A percentile compares a stretch with the other conserved stretches of the same genome.
Conservation (phyloP, 1,140 invertebrate genomes). For the Ceratina calcarata region DNA sequence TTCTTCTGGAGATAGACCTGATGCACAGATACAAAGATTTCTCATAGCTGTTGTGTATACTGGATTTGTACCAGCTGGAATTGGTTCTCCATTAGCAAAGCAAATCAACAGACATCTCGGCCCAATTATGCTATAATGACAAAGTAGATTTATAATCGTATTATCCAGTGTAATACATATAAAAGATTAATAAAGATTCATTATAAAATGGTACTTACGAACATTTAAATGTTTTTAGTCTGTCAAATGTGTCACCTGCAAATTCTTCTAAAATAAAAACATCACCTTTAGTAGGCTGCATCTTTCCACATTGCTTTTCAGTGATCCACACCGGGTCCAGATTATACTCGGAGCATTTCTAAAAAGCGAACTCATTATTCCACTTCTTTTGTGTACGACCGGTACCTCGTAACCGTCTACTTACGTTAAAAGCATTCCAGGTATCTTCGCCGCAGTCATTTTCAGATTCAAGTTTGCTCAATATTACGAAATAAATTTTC, state of each 20-base stretch:
- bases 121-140: slow-evolving; percentile 86
- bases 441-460: slow-evolving; percentile 76
- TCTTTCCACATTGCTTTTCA: slow-evolving; percentile 76
- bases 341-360: slow-evolving; percentile 80
- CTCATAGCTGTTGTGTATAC: slow-evolving; percentile 91
- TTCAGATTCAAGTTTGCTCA: slow-evolving; percentile 65
- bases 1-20: slow-evolving; percentile 83
- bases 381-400: neutral
- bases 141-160: slow-evolving; percentile 45
- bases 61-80: slow-evolving; percentile 88
- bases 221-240: slow-evolving; percentile 84
- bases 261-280: slow-evolving; percentile 89
- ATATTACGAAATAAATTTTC: slow-evolving; percentile 76
- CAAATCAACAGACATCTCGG: slow-evolving; percentile 90
- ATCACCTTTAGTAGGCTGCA: slow-evolving; percentile 85
- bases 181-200: neutral
- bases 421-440: slow-evolving; percentile 77
- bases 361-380: slow-evolving; percentile 52
- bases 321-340: slow-evolving; percentile 80
- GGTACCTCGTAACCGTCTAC: slow-evolving; percentile 31
- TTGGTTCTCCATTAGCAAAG: slow-evolving; percentile 85
- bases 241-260: slow-evolving; percentile 85
- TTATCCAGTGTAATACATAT: neutral
- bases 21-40: slow-evolving; percentile 86
- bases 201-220: slow-evolving; percentile 81